Percentiles rank a stretch among this genome's conserved stretches.
Evolutionary conservation across 92 coral and sea anemone species (phyloP).

Genomic region (Porites cylindrica): DNA sequence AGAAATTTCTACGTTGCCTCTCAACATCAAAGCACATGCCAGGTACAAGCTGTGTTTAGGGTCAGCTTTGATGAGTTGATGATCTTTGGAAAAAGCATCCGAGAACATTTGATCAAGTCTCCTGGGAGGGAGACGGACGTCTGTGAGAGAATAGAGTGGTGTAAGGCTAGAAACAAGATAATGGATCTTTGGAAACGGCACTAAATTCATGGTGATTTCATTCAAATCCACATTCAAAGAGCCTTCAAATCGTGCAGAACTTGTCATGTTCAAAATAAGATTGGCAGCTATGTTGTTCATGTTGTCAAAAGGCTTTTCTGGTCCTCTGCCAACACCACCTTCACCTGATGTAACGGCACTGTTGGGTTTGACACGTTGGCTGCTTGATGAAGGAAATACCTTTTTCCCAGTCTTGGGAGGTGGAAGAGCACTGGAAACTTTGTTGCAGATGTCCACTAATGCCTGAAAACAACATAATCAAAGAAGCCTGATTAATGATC

Average conservation of each 20-base stretch:
- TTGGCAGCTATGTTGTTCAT: constrained; percentile 99
- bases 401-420: constrained; percentile 91
- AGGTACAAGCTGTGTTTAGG: constrained; percentile 93
- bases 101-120: constrained; percentile 96
- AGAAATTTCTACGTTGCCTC: constrained; percentile 96
- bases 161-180: constrained; percentile 96
- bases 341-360: constrained; percentile 95
- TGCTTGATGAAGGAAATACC: constrained; percentile 60
- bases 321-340: constrained; percentile 83
- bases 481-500: not conserved
- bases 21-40: constrained; percentile 95
- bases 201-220: constrained; percentile 98
- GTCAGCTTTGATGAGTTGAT: constrained; percentile 95
- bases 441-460: constrained; percentile 92
- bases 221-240: constrained; percentile 97
- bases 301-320: constrained; percentile 95
- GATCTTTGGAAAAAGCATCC: constrained; percentile 96
- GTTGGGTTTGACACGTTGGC: constrained; percentile 79
- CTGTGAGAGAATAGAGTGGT: constrained; percentile 90
- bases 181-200: constrained; percentile 97
- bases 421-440: constrained; percentile 91
- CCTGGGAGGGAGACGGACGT: constrained; percentile 88
- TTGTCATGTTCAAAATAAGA: constrained; percentile 95
- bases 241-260: constrained; percentile 99
- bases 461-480: constrained; percentile 59